Evolutionary conservation across 2,113 vertebrate genomes (phyloP).

Genomic region (Brachypteracias leptosomus): DNA sequence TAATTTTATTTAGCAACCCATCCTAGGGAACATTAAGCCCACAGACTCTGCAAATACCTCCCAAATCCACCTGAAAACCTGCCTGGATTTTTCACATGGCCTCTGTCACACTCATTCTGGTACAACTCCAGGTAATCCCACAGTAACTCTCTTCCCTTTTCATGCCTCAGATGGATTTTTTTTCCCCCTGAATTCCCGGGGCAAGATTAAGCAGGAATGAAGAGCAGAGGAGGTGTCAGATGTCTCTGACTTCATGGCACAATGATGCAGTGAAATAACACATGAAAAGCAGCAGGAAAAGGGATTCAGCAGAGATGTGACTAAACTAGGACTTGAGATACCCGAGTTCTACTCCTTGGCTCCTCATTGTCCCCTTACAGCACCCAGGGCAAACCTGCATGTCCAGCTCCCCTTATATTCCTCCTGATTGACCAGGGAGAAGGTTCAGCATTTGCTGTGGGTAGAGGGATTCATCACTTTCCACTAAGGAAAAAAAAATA

Average conservation of each 20-base stretch:
- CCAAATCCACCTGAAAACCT: not conserved
- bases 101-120: not conserved
- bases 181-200: not conserved
- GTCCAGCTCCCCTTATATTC: rapidly evolving
- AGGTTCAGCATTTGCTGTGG: not conserved
- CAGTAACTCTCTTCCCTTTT: not conserved
- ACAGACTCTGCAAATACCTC: not conserved
- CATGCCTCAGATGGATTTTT: not conserved
- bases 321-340: not conserved
- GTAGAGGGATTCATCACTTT: not conserved
- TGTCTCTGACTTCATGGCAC: not conserved
- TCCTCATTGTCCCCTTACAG: not conserved
- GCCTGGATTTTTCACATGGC: not conserved
- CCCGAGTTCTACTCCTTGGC: not conserved
- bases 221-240: not conserved
- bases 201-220: not conserved
- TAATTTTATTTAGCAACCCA: not conserved
- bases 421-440: rapidly evolving
- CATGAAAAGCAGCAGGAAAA: not conserved
- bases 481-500: not conserved
- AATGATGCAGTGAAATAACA: not conserved
- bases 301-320: not conserved
- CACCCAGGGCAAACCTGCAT: not conserved
- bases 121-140: not conserved
- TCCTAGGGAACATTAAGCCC: not conserved